Base-by-base conservation (phyloP, 2,113 vertebrate species). In the Pleuronectes platessa region DNA sequence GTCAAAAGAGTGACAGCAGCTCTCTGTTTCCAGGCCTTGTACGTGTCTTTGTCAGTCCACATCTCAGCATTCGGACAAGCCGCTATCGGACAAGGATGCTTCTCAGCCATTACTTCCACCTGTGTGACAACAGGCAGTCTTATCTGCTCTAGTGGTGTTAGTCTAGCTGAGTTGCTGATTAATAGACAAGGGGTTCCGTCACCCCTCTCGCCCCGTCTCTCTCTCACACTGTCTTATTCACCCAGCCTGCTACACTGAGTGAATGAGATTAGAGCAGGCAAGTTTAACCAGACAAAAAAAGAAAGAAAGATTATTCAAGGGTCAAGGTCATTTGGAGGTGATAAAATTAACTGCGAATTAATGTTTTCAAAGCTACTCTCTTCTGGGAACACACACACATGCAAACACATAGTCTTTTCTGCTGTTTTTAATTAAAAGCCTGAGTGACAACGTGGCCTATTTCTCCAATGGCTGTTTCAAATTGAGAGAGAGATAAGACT, bases 401-500 rank as follows among this genome's bases (percentile, higher is more conserved):
- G 15, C 55, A 37, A 61, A 63, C 65, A 26, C 61, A 71, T 42
- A 54, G 27, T 14, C 40, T 55, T 73, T 74, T 51, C 67, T 23
- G 51, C 62, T 62, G 68, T 85, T 91, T 90, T 93, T 93, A 94
- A 93, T 94, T 93, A 93, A 92, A 91, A 83, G 71, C 79, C 71
- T 90, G 85, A 90, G 81, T 92, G 92, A 92, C 90, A 91, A 87
- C 78, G 49, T 86, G 84, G 83, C 86, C 89, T 83, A 82, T 92
- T 93, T 92, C 76, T 85, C 81, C 89, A 60, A 55, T 74, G 84
- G 86, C 88, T 84, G 86, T 91, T 92, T 91, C 78, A 91, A 91
- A 90, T 90, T 82, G 85, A 56, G 21, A 86, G 86, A 55, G 75
- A 85, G 91, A 92, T 92, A 92, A 92, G 90, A 62, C 76, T 83